These are phyloP conservation scores for Parnassius orleans DNA, from an alignment of 2,888 invertebrate species.

Conservation along the genomic window DNA sequence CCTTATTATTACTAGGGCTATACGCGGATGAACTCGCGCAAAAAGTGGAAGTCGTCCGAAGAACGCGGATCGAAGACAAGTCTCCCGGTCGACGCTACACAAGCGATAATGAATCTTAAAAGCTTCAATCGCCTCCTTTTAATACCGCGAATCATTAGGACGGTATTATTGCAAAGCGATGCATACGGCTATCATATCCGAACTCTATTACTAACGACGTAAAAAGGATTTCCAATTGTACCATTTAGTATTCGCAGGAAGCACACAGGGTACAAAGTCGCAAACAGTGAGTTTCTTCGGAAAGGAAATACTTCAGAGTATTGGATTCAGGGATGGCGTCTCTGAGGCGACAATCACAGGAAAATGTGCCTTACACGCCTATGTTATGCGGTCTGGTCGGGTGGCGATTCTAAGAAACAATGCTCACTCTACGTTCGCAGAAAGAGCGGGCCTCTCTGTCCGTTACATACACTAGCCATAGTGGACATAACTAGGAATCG, in stretches of 20 bases:
- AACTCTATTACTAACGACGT: constrained; percentile 54
- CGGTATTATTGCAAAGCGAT: constrained; percentile 54
- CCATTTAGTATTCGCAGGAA: constrained; percentile 30
- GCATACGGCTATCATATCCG: constrained; percentile 45
- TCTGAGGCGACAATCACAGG: constrained; percentile 45
- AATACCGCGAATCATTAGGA: constrained; percentile 51
- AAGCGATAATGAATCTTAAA: constrained; percentile 59
- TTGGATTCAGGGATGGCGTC: constrained; percentile 63
- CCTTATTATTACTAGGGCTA: constrained; percentile 65
- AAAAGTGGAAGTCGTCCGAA: constrained; percentile 73
- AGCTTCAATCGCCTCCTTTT: constrained; percentile 50
- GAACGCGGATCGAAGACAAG: constrained; percentile 71
- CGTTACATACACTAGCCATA: constrained; percentile 57
- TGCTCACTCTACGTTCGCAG: constrained; percentile 66
- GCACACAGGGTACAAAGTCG: constrained; percentile 48
- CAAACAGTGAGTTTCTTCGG: constrained; percentile 49
- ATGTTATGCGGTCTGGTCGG: constrained; percentile 62
- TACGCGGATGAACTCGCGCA: constrained; percentile 66
- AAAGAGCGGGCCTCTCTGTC: constrained; percentile 68
- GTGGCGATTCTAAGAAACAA: constrained; percentile 75
- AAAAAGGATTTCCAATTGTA: constrained; percentile 57
- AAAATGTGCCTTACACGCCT: constrained; percentile 55
- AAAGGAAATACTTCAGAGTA: constrained; percentile 58
- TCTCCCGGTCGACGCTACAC: constrained; percentile 39
- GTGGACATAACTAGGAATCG: constrained; percentile 69